Conservation (phyloP, 2,888 invertebrate genomes). For the Platycheirus albimanus region DNA sequence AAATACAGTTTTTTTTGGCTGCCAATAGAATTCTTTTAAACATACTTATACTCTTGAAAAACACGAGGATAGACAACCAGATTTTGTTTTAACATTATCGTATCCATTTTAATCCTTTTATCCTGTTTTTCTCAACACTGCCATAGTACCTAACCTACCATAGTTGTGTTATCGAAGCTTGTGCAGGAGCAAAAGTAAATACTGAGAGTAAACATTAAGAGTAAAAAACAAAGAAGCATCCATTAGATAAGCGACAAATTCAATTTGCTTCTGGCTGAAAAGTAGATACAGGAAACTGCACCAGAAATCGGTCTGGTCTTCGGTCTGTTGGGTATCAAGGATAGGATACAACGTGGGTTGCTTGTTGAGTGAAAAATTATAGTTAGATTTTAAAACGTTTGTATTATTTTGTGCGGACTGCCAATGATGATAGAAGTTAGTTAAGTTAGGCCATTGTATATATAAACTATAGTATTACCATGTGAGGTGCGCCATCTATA, state of each 20-base stretch:
- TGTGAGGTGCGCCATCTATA: no score
- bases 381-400: no score
- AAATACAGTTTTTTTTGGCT: no score
- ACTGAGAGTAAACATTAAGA: conserved; percentile 48
- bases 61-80: not conserved
- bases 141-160: not conserved
- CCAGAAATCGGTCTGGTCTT: not conserved
- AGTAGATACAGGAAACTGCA: conserved; percentile 4
- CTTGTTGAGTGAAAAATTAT: conserved; percentile 17
- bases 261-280: conserved; percentile 56
- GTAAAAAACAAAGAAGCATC: conserved; percentile 60
- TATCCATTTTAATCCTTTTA: conserved; percentile 18
- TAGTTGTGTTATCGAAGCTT: not conserved
- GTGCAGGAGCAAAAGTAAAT: conserved; percentile 26
- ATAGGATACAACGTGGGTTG: not conserved
- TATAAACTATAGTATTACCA: no score
- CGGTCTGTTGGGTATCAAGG: not conserved
- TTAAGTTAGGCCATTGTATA: no score
- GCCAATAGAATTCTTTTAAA: no score
- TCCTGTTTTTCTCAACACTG: conserved; percentile 15
- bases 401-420: not conserved
- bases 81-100: conserved; percentile 14
- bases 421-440: no score
- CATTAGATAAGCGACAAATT: conserved; percentile 67
- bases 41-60: no score